Conservation (phyloP, 2,888 invertebrate genomes). For the Microctonus hyperodae region DNA sequence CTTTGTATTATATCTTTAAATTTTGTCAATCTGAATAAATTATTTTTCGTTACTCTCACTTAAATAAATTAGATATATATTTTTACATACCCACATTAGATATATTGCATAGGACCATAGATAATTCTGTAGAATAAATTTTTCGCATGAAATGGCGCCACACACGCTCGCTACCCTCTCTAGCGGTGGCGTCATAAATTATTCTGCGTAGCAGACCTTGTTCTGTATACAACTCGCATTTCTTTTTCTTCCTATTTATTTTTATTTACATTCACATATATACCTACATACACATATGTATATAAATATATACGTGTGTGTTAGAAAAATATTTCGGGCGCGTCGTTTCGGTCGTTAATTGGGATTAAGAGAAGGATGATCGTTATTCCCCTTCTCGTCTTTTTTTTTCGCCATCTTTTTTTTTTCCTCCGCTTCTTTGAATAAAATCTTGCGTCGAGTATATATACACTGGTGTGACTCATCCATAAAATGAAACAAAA, state of each 20-base stretch:
- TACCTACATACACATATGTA: not conserved
- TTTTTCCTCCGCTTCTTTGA: not conserved
- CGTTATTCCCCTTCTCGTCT: not conserved
- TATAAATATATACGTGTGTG: not conserved
- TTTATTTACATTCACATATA: not conserved
- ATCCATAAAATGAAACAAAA: constrained; percentile 27
- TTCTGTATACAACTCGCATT: constrained; percentile 2
- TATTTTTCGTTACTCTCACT: not conserved
- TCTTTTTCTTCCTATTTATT: not conserved
- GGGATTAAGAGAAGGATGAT: constrained; percentile 32
- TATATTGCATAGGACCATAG: not conserved
- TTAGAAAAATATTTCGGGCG: not conserved
- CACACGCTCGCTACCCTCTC: not conserved
- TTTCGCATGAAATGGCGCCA: constrained; percentile 16
- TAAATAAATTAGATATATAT: not conserved
- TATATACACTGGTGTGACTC: constrained; percentile 26
- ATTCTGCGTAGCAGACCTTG: constrained; percentile 3
- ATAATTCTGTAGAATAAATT: constrained; percentile 12
- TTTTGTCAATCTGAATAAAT: not conserved
- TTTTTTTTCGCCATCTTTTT: not conserved
- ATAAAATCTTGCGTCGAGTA: not conserved
- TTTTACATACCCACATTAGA: not conserved
- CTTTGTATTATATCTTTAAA: not conserved
- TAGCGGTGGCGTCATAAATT: constrained; percentile 15
- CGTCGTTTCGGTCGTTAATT: constrained; percentile 32